Evolutionary conservation across 1,140 invertebrate genomes (phyloP).

Genomic region (Acyrthosiphon pisum): DNA sequence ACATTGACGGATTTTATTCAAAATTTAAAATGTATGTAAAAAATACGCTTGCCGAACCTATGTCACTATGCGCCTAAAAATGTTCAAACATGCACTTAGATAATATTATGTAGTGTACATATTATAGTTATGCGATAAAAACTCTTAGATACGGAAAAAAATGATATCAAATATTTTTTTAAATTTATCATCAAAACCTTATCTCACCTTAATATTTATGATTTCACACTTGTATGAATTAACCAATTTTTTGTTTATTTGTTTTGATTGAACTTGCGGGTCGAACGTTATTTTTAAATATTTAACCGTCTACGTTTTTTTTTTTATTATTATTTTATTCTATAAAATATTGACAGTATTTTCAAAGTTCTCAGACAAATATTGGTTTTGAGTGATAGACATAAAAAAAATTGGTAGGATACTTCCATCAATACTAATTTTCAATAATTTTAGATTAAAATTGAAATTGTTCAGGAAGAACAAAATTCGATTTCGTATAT

Average conservation of each 20-base stretch:
- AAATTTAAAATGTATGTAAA: conserved; percentile 4
- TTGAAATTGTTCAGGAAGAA: neutral
- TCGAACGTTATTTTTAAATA: neutral
- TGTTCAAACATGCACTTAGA: neutral
- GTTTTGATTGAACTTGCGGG: neutral
- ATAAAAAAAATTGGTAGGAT: neutral
- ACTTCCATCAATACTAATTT: neutral
- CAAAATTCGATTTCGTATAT: too few relatives aligned
- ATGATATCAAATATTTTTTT: neutral
- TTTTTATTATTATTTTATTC: neutral
- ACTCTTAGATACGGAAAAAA: neutral
- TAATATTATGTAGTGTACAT: neutral
- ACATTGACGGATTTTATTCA: neutral
- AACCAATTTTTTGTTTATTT: neutral
- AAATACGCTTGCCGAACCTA: neutral
- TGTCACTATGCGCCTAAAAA: neutral
- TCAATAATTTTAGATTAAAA: neutral
- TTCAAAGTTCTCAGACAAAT: neutral
- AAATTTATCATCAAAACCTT: neutral
- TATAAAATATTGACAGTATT: neutral
- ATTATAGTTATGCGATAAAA: neutral
- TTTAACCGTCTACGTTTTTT: neutral
- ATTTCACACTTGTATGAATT: neutral
- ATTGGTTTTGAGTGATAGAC: neutral
- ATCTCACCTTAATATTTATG: neutral